Base-by-base conservation (phyloP, 2,797 vertebrate species). In the Gadopsis bispinosus region DNA sequence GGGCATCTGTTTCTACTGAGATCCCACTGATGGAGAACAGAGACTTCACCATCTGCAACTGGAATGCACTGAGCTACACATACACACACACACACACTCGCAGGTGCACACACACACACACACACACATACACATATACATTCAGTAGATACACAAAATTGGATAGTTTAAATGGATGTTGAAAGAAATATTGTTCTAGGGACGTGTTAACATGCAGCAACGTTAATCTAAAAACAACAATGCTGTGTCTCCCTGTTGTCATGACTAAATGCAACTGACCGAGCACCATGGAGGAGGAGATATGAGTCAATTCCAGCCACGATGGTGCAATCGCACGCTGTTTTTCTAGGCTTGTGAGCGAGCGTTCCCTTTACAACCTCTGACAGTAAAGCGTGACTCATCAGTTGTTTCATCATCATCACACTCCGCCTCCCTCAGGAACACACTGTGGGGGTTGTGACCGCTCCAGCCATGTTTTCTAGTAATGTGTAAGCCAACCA, bases 321-420 rank as follows among this genome's bases (percentile, higher is more conserved):
- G 4, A 53, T 43, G 53, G 50, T 77, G 63, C 80, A 78, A 75
- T 75, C 61, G 29, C 83, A 69, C 16, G 47, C 70, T 81, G 75
- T 84, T 89, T 85, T 82, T 84, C 59, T 22, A 61, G 43, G 68
- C 48, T 13, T 83, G 80, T 88, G 90, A 93, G 83, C 33, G 81
- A 85, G 77, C 4, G 12, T 86, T 92, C 61, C 62, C 86, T 89
- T 89, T 69, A 91, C 88, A 90, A 76, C 77, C 78, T 91, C 55
- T 93, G 92, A 92, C 93, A 93, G 90, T 92, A 92, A 92, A 91
- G 83, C 80, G 86, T 93, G 93, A 94, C 88, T 94, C 92, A 94
- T 92, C 87, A 65, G 85, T 71, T 73, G 80, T 92, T 93, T 91
- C 88, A 91, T 87, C 87, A 85, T 86, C 88, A 87, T 87, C 87